Conservation (phyloP, 2,888 invertebrate genomes). For the Chalcis sispes region DNA sequence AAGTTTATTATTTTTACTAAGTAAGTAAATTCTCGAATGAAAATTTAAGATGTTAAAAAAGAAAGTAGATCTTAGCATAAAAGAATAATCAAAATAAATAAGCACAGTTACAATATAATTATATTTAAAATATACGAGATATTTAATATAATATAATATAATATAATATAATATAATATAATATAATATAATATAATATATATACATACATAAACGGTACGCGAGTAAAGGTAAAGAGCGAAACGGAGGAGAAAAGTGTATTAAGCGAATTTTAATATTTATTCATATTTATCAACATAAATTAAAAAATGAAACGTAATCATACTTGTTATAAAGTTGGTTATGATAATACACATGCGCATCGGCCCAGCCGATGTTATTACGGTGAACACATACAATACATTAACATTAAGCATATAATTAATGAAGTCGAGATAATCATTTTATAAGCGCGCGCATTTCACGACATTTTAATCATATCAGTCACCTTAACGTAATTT, state of each 20-base stretch:
- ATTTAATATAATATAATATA: constrained; percentile 23
- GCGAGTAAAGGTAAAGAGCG: no score
- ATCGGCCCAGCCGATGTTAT: constrained; percentile 1
- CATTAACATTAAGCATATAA: constrained; percentile 17
- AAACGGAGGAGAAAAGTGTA: background rate
- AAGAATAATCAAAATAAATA: constrained; percentile 17
- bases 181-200: constrained; percentile 21
- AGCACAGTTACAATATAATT: background rate
- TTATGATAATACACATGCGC: background rate
- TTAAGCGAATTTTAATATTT: constrained; percentile 27
- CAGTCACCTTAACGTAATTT: constrained; percentile 27
- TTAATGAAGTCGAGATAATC: constrained; percentile 36
- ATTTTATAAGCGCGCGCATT: constrained; percentile 30
- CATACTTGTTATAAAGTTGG: background rate
- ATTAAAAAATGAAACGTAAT: constrained; percentile 29
- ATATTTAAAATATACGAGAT: background rate
- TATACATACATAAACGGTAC: no score
- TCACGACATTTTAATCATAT: constrained; percentile 45
- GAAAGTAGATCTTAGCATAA: constrained; percentile 16
- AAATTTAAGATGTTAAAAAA: background rate
- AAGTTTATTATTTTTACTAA: background rate
- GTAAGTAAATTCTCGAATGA: background rate
- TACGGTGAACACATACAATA: background rate
- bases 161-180: constrained; percentile 4
- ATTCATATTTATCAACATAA: constrained; percentile 28